These are phyloP conservation scores for Lasioglossum oenotherae DNA, from an alignment of 2,888 invertebrate genomes.

Conservation along the genomic window DNA sequence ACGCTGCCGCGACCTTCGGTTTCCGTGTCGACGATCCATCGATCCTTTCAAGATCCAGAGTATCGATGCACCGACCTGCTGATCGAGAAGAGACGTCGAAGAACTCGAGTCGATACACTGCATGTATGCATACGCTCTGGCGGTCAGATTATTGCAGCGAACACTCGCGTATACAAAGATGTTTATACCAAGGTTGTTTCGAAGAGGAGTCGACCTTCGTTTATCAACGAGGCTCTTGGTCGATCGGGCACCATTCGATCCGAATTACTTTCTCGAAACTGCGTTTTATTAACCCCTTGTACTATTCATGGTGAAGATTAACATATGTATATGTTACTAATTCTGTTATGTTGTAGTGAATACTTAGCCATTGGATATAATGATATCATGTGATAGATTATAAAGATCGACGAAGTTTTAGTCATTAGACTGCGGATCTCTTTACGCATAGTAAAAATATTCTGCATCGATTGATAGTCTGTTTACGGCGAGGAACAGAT, in stretches of 20 bases:
- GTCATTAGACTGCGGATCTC: too few relatives aligned
- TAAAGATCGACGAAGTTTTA: too few relatives aligned
- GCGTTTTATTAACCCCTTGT: neutral
- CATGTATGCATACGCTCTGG: too few relatives aligned
- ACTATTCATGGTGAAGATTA: too few relatives aligned
- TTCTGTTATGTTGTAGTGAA: too few relatives aligned
- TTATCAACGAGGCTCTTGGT: neutral
- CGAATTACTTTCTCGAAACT: too few relatives aligned
- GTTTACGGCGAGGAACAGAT: too few relatives aligned
- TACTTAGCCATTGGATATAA: too few relatives aligned
- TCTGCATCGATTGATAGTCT: too few relatives aligned
- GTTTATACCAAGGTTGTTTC: neutral
- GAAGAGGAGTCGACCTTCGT: neutral
- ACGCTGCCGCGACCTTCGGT: neutral
- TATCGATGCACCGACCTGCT: conserved; percentile 26
- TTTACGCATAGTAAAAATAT: too few relatives aligned
- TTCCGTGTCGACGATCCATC: neutral
- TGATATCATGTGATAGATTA: too few relatives aligned
- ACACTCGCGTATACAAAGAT: neutral
- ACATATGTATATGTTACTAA: too few relatives aligned
- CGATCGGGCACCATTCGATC: neutral
- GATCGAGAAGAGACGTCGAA: conserved; percentile 21
- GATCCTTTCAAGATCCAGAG: neutral
- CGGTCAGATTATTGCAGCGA: neutral
- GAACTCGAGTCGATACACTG: neutral